A percentile compares a stretch with the other conserved stretches of the same genome.
phyloP scores from a whole-genome alignment of 2,113 vertebrate species.

The Arizona elegans region DNA sequence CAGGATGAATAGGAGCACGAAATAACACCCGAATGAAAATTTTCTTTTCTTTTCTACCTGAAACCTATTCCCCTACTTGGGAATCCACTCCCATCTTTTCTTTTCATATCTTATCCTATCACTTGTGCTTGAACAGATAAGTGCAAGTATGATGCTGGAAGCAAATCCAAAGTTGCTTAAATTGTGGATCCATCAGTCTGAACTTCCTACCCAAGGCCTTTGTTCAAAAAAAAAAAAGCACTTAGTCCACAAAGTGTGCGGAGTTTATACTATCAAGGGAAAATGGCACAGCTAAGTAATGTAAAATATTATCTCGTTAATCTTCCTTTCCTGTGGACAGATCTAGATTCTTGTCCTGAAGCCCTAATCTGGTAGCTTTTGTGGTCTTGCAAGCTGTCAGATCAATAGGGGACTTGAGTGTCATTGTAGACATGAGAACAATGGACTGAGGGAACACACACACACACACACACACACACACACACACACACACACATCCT shows the following conservation, averaged over 20 bases:
- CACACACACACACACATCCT: neutral
- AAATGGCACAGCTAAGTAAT: neutral
- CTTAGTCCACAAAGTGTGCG: neutral
- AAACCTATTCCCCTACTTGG: neutral
- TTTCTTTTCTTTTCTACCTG: neutral
- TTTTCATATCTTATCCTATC: neutral
- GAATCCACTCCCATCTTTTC: neutral
- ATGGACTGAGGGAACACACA: neutral
- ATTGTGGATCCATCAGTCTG: neutral
- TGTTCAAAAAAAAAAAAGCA: neutral
- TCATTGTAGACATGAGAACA: neutral
- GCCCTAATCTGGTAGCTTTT: neutral
- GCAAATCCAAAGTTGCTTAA: neutral
- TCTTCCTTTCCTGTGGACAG: neutral
- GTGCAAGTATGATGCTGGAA: neutral
- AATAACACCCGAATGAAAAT: neutral
- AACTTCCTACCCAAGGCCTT: neutral
- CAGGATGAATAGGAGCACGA: neutral
- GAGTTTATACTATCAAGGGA: neutral
- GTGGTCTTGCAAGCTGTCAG: neutral
- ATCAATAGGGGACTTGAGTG: neutral
- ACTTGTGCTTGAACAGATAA: neutral
- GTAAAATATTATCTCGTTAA: neutral
- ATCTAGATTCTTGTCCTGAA: neutral
- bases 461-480: no score